Conservation (phyloP, 2,888 invertebrate species). For the Sthenelais limicola region DNA sequence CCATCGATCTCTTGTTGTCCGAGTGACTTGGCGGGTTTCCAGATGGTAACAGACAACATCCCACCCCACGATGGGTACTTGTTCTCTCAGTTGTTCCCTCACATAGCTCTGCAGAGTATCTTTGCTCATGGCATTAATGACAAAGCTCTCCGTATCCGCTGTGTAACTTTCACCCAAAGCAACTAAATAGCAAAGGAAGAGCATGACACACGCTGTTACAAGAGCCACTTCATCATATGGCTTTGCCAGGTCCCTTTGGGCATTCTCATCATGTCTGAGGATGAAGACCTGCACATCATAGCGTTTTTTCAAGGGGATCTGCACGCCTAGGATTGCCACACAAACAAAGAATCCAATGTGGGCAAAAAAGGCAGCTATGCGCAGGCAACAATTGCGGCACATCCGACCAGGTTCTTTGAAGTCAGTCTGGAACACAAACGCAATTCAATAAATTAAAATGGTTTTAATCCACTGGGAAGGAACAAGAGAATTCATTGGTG, state of each 20-base stretch:
- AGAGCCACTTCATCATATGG: constrained; percentile 29
- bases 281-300: constrained; percentile 31
- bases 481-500: too few species aligned
- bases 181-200: constrained; percentile 26
- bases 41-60: constrained; percentile 30
- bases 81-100: constrained; percentile 15
- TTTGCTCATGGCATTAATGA: constrained; percentile 21
- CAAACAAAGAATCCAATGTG: constrained; percentile 32
- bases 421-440: neutral
- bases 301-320: constrained; percentile 29
- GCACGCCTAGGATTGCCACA: constrained; percentile 26
- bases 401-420: constrained; percentile 6
- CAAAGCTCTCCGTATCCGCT: constrained; percentile 24
- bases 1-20: constrained; percentile 22
- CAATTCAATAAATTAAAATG: neutral
- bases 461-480: neutral
- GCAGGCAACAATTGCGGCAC: constrained; percentile 23
- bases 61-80: constrained; percentile 27
- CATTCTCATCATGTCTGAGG: constrained; percentile 29
- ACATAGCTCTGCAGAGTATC: constrained; percentile 18
- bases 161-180: constrained; percentile 29
- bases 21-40: constrained; percentile 25
- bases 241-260: constrained; percentile 28
- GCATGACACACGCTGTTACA: constrained; percentile 27
- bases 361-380: constrained; percentile 6